phyloP scores from a whole-genome alignment of 2,797 vertebrate species.

The Mionectes olivaceus region DNA sequence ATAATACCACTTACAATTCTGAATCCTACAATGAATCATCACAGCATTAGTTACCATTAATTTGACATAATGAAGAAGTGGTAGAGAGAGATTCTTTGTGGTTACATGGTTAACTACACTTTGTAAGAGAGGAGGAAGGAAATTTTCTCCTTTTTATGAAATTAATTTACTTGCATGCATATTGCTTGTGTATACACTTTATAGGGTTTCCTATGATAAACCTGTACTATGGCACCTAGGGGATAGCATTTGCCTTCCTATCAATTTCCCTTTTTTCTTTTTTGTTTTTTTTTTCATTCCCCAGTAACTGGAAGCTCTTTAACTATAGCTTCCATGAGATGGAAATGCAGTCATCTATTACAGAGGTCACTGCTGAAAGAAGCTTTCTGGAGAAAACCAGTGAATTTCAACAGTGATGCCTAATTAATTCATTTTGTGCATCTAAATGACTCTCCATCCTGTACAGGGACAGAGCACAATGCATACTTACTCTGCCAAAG shows the following conservation, averaged over 20 bases:
- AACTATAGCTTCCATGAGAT: not conserved
- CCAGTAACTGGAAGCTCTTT: not conserved
- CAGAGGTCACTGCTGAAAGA: not conserved
- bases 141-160: not conserved
- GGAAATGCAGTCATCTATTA: not conserved
- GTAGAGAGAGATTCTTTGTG: not conserved
- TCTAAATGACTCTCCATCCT: not conserved
- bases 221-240: not conserved
- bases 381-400: not conserved
- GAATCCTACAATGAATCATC: slow-evolving; percentile 24
- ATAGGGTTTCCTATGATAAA: not conserved
- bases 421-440: slow-evolving; percentile 19
- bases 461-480: not conserved
- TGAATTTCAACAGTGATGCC: not conserved
- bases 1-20: slow-evolving; percentile 27
- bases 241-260: not conserved
- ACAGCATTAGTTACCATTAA: not conserved
- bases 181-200: not conserved
- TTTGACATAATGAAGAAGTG: slow-evolving; percentile 29
- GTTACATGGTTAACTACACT: not conserved
- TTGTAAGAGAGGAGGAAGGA: not conserved
- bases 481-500: not conserved
- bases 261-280: slow-evolving; percentile 12
- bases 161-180: not conserved
- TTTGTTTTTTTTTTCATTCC: not conserved